Percentiles rank a stretch among this genome's conserved stretches.
phyloP scores from a whole-genome alignment of 2,888 invertebrate species.

The Tholera decimalis region DNA sequence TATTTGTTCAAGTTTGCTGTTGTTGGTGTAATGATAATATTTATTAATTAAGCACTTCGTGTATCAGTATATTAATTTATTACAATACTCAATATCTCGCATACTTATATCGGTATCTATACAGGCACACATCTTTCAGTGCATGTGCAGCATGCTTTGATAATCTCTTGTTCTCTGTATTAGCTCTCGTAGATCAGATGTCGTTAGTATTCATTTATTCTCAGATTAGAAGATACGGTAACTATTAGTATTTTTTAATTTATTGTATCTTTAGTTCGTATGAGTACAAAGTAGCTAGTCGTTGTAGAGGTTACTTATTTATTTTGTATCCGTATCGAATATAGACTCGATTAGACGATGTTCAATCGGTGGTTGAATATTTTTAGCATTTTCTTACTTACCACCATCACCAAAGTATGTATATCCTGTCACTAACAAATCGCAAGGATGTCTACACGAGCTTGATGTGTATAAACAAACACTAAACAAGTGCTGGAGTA shows the following conservation, averaged over 20 bases:
- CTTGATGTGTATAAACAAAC: conserved; percentile 59
- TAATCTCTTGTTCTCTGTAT: conserved; percentile 74
- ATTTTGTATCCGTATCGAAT: conserved; percentile 48
- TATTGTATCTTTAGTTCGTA: conserved; percentile 67
- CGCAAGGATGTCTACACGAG: conserved; percentile 60
- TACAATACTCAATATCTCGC: conserved; percentile 75
- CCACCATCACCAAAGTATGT: conserved; percentile 58
- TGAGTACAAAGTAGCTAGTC: conserved; percentile 89
- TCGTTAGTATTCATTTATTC: conserved; percentile 57
- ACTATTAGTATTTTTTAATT: conserved; percentile 62
- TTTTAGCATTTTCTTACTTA: conserved; percentile 65
- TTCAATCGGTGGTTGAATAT: conserved; percentile 51
- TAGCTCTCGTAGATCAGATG: conserved; percentile 77
- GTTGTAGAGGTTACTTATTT: conserved; percentile 73
- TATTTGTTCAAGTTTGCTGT: conserved; percentile 76
- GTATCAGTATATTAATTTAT: conserved; percentile 72
- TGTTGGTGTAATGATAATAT: conserved; percentile 75
- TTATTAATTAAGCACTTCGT: conserved; percentile 70
- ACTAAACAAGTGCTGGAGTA: conserved; percentile 42
- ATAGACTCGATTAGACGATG: conserved; percentile 41
- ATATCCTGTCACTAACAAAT: conserved; percentile 71
- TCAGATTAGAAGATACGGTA: conserved; percentile 63
- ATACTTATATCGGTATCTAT: conserved; percentile 74
- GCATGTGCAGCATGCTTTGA: conserved; percentile 87
- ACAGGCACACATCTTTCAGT: conserved; percentile 77